Evolutionary conservation across 2,113 vertebrate species (phyloP).

Genomic region (Mohoua ochrocephala): DNA sequence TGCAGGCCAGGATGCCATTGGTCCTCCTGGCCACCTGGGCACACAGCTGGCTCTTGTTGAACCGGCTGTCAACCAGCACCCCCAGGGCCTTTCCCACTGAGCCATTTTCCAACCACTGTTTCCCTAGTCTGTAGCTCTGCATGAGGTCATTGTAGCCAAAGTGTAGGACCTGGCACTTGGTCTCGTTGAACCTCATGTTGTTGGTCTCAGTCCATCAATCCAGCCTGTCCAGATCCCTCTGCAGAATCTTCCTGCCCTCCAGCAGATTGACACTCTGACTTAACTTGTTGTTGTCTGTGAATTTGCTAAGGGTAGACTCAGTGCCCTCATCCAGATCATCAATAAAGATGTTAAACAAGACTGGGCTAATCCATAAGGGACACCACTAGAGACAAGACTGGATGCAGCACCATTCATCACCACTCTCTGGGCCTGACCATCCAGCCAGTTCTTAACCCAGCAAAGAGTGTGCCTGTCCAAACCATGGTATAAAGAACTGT

Average conservation of each 20-base stretch:
- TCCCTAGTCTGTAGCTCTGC: background rate
- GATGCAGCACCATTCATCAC: background rate
- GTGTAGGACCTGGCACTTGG: background rate
- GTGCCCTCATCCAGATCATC: background rate
- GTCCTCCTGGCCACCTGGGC: background rate
- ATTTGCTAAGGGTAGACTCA: background rate
- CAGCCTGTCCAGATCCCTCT: background rate
- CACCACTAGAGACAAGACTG: background rate
- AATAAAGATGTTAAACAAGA: background rate
- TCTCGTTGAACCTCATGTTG: background rate
- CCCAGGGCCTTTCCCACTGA: rapidly evolving
- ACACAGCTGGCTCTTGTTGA: background rate
- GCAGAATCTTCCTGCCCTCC: background rate
- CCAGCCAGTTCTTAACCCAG: background rate
- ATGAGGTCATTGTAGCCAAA: background rate
- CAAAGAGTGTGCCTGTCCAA: background rate
- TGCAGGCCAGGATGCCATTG: background rate
- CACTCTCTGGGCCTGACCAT: background rate
- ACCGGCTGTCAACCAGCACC: rapidly evolving
- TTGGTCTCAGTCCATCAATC: background rate
- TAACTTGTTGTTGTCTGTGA: background rate
- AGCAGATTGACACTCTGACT: background rate
- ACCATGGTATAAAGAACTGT: background rate
- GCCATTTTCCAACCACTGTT: background rate
- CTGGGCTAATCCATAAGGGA: background rate